These are phyloP conservation scores for Noturus placidus DNA, from an alignment of 2,113 vertebrate genomes.

Conservation along the genomic window DNA sequence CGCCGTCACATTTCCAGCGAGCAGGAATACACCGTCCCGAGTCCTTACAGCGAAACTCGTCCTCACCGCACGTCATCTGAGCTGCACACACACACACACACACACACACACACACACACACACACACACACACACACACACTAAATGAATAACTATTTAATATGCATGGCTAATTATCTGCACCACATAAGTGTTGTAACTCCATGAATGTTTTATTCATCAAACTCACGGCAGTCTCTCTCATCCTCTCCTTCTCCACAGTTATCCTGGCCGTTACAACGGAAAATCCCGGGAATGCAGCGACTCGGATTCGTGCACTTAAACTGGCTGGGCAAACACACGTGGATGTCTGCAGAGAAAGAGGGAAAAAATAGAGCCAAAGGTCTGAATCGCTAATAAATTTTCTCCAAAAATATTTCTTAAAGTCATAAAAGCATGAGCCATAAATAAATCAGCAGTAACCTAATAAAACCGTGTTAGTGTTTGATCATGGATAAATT, in stretches of 20 bases:
- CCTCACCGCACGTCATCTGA: slow-evolving; percentile 94
- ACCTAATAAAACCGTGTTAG: neutral
- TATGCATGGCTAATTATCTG: neutral
- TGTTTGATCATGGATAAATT: neutral
- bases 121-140: slow-evolving; percentile 2
- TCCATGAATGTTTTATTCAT: neutral
- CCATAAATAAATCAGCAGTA: neutral
- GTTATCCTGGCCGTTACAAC: slow-evolving; percentile 97
- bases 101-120: neutral
- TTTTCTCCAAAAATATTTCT: neutral
- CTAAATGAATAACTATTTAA: neutral
- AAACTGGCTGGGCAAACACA: slow-evolving; percentile 96
- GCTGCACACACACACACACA: slow-evolving; percentile 68
- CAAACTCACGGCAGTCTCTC: slow-evolving; percentile 91
- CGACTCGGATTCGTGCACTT: slow-evolving; percentile 92
- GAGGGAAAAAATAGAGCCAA: neutral
- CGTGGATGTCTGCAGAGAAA: slow-evolving; percentile 85
- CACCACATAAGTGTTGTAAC: neutral
- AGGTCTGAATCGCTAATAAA: neutral
- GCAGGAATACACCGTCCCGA: slow-evolving; percentile 94
- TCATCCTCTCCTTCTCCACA: slow-evolving; percentile 94
- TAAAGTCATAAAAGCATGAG: neutral
- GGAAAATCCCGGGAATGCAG: slow-evolving; percentile 96
- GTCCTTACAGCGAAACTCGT: slow-evolving; percentile 96
- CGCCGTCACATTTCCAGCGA: slow-evolving; percentile 95